These are phyloP conservation scores for Caenorhabditis sp. DNA, from an alignment of 2,888 invertebrate species.

Conservation along the genomic window DNA sequence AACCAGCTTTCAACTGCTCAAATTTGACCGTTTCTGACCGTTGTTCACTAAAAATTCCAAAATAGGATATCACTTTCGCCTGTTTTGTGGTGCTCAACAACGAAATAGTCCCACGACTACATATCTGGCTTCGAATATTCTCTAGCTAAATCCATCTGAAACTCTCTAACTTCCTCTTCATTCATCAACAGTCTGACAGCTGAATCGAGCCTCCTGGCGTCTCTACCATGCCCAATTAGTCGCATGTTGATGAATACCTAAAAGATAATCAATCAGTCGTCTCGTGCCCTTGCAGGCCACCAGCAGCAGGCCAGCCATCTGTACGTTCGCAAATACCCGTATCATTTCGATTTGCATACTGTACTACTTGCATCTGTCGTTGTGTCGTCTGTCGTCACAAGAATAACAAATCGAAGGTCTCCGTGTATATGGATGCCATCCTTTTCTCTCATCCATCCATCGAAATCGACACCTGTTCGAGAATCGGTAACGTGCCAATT, in stretches of 20 bases:
- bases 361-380: conserved; percentile 62
- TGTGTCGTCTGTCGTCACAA: conserved; percentile 53
- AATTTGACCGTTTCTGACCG: too few relatives aligned
- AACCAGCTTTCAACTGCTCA: too few relatives aligned
- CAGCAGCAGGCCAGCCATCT: conserved; percentile 49
- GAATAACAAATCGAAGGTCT: conserved; percentile 53
- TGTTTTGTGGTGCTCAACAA: too few relatives aligned
- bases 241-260: conserved; percentile 64
- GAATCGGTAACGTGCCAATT: conserved; percentile 45
- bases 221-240: conserved; percentile 47
- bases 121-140: too few relatives aligned
- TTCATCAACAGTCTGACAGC: conserved; percentile 45
- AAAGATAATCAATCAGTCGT: conserved; percentile 57
- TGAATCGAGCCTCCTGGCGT: conserved; percentile 9
- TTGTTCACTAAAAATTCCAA: too few relatives aligned
- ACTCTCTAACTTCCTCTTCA: neutral
- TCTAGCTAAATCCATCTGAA: neutral
- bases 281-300: conserved; percentile 32
- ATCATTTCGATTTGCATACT: conserved; percentile 62
- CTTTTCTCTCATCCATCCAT: neutral
- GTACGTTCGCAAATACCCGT: conserved; percentile 58
- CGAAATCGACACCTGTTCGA: conserved; percentile 61
- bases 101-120: too few relatives aligned
- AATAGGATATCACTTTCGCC: too few relatives aligned
- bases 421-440: conserved; percentile 13